Evolutionary conservation across 1,140 invertebrate genomes (phyloP).

Genomic region (Delia radicum): DNA sequence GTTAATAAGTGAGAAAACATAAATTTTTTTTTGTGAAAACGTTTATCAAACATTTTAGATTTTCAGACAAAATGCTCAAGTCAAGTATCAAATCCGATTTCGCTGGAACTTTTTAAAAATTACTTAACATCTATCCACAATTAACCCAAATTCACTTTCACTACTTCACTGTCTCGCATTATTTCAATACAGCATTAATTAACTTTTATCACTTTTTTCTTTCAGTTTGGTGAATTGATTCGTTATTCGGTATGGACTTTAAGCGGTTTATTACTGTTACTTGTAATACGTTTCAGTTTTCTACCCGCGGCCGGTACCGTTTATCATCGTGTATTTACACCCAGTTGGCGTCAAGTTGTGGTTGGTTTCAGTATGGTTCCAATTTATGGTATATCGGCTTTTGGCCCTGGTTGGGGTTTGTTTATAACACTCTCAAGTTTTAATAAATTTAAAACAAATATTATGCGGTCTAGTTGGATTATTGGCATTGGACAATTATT

Average conservation of each 20-base stretch:
- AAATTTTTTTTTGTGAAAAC: no score
- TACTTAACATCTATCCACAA: no score
- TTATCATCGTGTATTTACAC: slow-evolving; percentile 70
- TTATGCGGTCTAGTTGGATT: slow-evolving; percentile 44
- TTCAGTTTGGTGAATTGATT: slow-evolving; percentile 39
- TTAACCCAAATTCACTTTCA: no score
- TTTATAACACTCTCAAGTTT: slow-evolving; percentile 88
- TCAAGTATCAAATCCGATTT: no score
- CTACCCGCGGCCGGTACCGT: slow-evolving; percentile 76
- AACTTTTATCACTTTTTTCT: not conserved
- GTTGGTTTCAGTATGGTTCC: slow-evolving; percentile 20
- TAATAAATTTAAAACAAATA: slow-evolving; percentile 82
- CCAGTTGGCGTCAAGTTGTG: slow-evolving; percentile 44
- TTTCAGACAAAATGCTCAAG: no score
- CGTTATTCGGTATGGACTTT: slow-evolving; percentile 33
- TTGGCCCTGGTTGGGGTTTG: slow-evolving; percentile 89
- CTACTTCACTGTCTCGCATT: no score
- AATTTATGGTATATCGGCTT: slow-evolving; percentile 54
- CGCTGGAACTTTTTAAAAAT: no score
- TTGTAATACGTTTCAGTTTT: slow-evolving; percentile 39
- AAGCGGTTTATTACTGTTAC: slow-evolving; percentile 31
- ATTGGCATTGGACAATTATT: slow-evolving; percentile 34
- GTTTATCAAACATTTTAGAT: no score
- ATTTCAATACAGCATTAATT: no score
- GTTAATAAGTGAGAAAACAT: no score